Evolutionary conservation across 2,113 vertebrate genomes (phyloP), one percentile per base, ranked within the genome.

Genomic region (Microcebus murinus): DNA sequence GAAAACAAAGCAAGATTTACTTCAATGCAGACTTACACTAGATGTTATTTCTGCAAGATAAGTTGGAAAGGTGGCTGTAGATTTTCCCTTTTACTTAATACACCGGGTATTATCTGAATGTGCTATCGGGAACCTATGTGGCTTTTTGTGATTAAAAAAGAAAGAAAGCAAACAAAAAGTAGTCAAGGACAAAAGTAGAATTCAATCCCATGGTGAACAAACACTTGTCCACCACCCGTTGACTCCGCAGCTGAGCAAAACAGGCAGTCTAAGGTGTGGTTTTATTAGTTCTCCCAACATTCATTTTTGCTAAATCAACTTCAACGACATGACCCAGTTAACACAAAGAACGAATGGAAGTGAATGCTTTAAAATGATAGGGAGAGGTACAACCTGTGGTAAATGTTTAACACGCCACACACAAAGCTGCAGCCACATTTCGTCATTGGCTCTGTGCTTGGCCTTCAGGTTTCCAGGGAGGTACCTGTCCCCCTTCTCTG

Each of bases 401-500:
- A 50, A 93, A 92, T 92, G 88, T 96, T 95, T 73, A 87, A 94
- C 93, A 21, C 14, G 52, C 52, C 61, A 50, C 85, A 82, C 45
- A 31, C 45, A 79, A 52, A 95, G 76, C 21, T 31, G 15, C 50
- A 71, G 84, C 7, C 42, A 7, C n/a, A 36, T 27, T 61, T 83
- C 68, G n/a, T 42, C 12, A 48, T 79, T 36, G 48, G 17, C 27
- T 82, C 36, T 15, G 27, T 61, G 18, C 15, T 59, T 48, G 11
- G 2, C 31, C 45, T 85, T 65, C 14, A 29, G 42, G 29, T 52
- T 94, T 59, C 84, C 59, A 76, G 79, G 25, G 34, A 79, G 36
- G 12, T 50, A 52, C 23, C 52, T 15, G 3, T 27, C 27, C 63
- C 45, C 6, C 36, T 0, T 29, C 50, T 70, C 2, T 90, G 67